Percentiles rank a stretch among this genome's conserved stretches.
These are phyloP conservation scores for Labeo calbasu DNA, from an alignment of 2,797 vertebrate genomes.

Conservation along the genomic window DNA sequence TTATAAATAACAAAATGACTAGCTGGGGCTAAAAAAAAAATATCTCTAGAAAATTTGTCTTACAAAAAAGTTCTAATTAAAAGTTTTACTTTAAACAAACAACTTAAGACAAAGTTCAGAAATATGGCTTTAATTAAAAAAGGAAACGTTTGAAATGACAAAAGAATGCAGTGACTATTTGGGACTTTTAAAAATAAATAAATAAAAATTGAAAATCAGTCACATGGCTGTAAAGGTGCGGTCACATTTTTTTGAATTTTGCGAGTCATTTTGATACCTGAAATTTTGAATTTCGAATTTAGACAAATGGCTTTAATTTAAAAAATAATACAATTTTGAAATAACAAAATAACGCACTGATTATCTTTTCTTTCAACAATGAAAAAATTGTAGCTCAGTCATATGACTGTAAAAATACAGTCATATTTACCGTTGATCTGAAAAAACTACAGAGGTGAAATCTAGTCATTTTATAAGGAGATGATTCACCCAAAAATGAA, in stretches of 20 bases:
- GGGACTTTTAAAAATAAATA: not conserved
- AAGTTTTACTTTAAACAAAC: not conserved
- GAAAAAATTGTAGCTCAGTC: constrained; percentile 32
- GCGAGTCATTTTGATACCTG: not conserved
- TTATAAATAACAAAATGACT: not conserved
- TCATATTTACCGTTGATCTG: not conserved
- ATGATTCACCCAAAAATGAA: not conserved
- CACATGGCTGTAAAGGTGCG: not conserved
- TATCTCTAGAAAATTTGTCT: not conserved
- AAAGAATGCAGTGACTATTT: not conserved
- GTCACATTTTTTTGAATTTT: not conserved
- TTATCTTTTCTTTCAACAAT: too few relatives aligned
- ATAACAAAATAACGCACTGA: too few relatives aligned
- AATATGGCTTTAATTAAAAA: constrained; percentile 9
- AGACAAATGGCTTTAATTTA: too few relatives aligned
- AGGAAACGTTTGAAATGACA: not conserved
- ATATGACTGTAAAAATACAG: constrained; percentile 33
- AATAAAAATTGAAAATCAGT: not conserved
- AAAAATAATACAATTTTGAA: too few relatives aligned
- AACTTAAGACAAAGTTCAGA: not conserved
- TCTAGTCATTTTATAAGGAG: not conserved
- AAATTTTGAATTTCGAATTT: too few relatives aligned
- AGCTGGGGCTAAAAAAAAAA: not conserved
- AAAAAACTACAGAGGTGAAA: not conserved
- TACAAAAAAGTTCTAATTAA: not conserved